Evolutionary conservation across 2,888 invertebrate genomes (phyloP).

Genomic region (Lagria hirta): DNA sequence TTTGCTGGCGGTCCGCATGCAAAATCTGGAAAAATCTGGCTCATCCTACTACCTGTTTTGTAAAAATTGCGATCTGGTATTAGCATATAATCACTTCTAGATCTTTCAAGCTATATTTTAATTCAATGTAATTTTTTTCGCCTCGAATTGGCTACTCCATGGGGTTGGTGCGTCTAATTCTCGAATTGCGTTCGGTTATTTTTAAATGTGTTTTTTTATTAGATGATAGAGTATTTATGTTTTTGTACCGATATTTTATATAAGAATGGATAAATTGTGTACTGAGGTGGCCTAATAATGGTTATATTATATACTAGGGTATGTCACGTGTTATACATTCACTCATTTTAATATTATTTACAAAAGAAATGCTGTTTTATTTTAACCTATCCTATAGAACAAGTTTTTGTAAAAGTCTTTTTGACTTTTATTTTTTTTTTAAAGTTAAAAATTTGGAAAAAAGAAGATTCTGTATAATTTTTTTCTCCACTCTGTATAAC

Average conservation of each 20-base stretch:
- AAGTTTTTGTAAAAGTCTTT: background rate
- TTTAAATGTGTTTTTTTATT: slow-evolving; percentile 1
- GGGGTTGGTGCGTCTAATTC: background rate
- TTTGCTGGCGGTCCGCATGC: no score
- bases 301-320: slow-evolving; percentile 6
- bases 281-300: slow-evolving; percentile 24
- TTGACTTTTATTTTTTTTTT: no score
- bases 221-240: slow-evolving; percentile 1
- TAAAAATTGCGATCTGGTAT: no score
- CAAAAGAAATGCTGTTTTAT: no score
- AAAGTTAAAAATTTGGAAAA: no score
- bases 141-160: background rate
- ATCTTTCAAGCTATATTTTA: no score
- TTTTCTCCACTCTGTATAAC: no score
- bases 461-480: no score
- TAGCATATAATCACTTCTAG: no score
- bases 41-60: slow-evolving; percentile 1
- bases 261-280: slow-evolving; percentile 17
- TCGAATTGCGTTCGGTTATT: no score
- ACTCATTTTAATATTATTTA: slow-evolving; percentile 17
- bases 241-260: slow-evolving; percentile 16
- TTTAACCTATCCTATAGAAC: background rate
- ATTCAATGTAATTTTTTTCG: background rate
- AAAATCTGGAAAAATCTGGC: slow-evolving; percentile 3
- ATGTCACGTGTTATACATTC: slow-evolving; percentile 24